Evolutionary conservation across 1,140 invertebrate genomes (phyloP).

Genomic region (Drosophila simulans): DNA sequence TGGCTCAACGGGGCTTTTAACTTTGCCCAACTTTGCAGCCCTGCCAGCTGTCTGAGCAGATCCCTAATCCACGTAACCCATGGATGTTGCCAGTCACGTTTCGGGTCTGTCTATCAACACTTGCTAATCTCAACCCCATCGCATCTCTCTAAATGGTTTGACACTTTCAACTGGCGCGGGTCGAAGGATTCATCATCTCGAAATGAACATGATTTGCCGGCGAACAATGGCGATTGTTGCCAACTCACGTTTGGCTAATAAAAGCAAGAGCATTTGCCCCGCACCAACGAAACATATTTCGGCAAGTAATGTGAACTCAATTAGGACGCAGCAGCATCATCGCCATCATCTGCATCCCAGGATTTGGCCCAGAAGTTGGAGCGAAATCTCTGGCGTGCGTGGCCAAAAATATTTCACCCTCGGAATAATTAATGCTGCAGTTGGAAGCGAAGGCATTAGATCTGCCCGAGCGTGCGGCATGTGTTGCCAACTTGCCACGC

Average conservation of each 20-base stretch:
- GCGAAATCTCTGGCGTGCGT: constrained; percentile 41
- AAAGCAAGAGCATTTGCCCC: constrained; percentile 61
- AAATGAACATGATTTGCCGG: constrained; percentile 32
- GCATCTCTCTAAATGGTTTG: constrained; percentile 51
- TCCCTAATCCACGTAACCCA: constrained; percentile 22
- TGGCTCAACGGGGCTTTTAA: constrained; percentile 10
- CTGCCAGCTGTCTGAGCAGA: constrained; percentile 30
- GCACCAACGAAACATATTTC: constrained; percentile 57
- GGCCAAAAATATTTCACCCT: constrained; percentile 25
- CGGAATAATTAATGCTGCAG: constrained; percentile 38
- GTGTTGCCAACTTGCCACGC: constrained; percentile 42
- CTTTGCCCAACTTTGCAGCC: constrained; percentile 34
- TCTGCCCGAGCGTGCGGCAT: constrained; percentile 39
- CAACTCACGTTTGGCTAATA: constrained; percentile 80
- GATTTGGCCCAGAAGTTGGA: constrained; percentile 6
- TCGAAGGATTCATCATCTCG: constrained; percentile 41
- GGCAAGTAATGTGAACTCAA: constrained; percentile 81
- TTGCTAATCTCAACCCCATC: constrained; percentile 52
- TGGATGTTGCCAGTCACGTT: constrained; percentile 45
- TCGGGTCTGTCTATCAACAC: constrained; percentile 47
- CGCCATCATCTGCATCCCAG: constrained; percentile 5
- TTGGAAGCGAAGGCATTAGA: constrained; percentile 41
- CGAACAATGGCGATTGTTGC: constrained; percentile 54
- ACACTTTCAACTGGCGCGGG: constrained; percentile 42
- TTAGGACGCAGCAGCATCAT: constrained; percentile 47